Evolutionary conservation across 2,797 vertebrate species (phyloP), one percentile per base, ranked within the genome.

Genomic region (Paratrypauchen microcephalus): DNA sequence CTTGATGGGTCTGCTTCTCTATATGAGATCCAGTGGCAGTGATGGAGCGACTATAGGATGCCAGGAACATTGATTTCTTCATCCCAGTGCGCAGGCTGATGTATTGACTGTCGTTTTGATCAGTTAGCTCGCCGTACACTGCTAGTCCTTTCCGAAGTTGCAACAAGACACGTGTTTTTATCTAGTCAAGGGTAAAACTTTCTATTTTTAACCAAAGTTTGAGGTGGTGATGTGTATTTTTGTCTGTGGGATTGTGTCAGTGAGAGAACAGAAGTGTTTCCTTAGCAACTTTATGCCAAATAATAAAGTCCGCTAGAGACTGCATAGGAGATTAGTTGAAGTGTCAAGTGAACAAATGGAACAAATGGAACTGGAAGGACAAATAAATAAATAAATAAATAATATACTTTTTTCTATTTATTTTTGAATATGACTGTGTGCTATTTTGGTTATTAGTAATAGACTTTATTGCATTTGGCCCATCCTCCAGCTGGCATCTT

Each of bases 11-110:
- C 84, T 87, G 85, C 77, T 72, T 85, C 81, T 74, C 69, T 45
- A 65, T 83, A 87, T 84, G 85, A 91, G 81, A 69, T 76, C 78
- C 86, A 18, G 70, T 89, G 89, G 81, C 86, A 85, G 86, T 87
- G 80, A 88, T 85, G 81, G 82, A 86, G 52, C 83, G 66, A 52
- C 75, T 70, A 47, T 72, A 86, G 84, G 87, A 89, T 86, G 79
- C 75, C 73, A 21, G 75, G 83, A 83, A 91, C 90, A 91, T 92
- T 92, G 91, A 93, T 92, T 89, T 91, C 92, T 93, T 88, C 85
- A 91, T 91, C 81, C 74, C 82, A 80, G 70, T 69, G 83, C 84
- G 79, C 85, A 83, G 72, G 6, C 82, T 88, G 79, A 90, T 85
- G 79, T 79, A 88, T 88, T 23, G 82, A 85, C 86, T 81, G 80